Percentiles rank a stretch among this genome's conserved stretches.
phyloP scores from a whole-genome alignment of 2,113 vertebrate genomes.

The Empidonax traillii region DNA sequence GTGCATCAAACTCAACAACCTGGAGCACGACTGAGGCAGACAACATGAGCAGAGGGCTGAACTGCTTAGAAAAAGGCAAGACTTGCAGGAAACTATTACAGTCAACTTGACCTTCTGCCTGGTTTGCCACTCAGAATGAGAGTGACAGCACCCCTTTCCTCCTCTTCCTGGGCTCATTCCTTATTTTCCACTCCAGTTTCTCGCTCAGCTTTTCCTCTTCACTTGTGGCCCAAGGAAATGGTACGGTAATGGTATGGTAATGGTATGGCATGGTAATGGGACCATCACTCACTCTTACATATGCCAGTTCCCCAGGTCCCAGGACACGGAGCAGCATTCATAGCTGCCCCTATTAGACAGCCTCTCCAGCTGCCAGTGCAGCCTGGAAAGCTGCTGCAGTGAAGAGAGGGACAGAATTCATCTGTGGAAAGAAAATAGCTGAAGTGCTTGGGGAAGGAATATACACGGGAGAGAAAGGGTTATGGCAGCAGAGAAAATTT shows the following conservation, averaged over 20 bases:
- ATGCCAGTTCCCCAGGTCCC: background rate
- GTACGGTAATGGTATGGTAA: too few species aligned
- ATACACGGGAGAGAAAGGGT: background rate
- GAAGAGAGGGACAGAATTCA: background rate
- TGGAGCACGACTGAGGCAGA: background rate
- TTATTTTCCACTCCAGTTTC: background rate
- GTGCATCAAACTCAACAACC: background rate
- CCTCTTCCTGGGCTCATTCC: background rate
- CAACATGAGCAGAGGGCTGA: background rate
- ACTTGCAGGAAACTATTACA: background rate
- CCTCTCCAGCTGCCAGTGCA: background rate
- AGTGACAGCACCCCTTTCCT: background rate
- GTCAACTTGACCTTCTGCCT: background rate
- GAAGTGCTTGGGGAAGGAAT: background rate
- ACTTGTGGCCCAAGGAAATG: background rate
- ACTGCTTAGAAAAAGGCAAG: background rate
- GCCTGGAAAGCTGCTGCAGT: background rate
- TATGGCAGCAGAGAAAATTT: background rate
- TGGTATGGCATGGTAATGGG: background rate
- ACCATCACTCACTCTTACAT: accelerated
- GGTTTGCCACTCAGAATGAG: background rate
- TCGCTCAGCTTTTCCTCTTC: background rate
- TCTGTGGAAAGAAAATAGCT: background rate
- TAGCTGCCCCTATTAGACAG: background rate
- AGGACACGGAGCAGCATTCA: background rate